A percentile compares a stretch with the other conserved stretches of the same genome.
phyloP scores from a whole-genome alignment of 2,113 vertebrate genomes.

The Balaenoptera acutorostrata region DNA sequence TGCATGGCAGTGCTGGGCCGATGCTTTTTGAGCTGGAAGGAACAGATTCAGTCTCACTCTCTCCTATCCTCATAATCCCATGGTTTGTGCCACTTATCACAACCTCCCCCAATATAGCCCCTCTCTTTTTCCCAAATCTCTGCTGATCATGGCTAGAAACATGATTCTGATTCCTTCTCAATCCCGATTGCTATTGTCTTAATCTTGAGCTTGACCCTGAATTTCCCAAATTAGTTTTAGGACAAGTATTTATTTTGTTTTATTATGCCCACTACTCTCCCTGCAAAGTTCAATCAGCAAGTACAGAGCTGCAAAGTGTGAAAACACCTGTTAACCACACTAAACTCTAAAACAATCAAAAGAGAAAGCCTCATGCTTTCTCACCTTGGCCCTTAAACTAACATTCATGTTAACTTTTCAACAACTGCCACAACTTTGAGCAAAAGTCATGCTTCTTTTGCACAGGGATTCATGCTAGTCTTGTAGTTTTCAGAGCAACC shows the following conservation, averaged over 20 bases:
- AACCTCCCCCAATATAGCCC: not conserved
- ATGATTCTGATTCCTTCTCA: not conserved
- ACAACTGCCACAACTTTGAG: not conserved
- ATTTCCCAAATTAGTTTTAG: not conserved
- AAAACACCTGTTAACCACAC: not conserved
- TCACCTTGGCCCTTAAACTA: not conserved
- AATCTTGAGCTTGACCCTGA: not conserved
- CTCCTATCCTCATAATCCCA: not conserved
- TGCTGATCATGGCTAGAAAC: not conserved
- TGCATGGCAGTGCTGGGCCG: too few relatives aligned
- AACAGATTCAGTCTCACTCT: not conserved
- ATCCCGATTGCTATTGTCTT: not conserved
- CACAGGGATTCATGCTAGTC: not conserved
- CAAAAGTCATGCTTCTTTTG: not conserved
- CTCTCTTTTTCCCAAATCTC: not conserved
- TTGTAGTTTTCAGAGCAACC: not conserved
- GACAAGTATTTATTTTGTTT: not conserved
- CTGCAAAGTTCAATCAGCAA: not conserved
- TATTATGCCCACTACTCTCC: not conserved
- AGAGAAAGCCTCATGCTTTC: not conserved
- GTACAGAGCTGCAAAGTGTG: not conserved
- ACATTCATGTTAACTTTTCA: not conserved
- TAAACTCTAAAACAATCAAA: constrained; percentile 1
- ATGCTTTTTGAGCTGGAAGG: not conserved
- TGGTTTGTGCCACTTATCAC: not conserved